Evolutionary conservation across 53 echinoderm and acorn worm genomes (phyloP), one percentile per base, ranked within the genome.

Genomic region (Astropecten irregularis): DNA sequence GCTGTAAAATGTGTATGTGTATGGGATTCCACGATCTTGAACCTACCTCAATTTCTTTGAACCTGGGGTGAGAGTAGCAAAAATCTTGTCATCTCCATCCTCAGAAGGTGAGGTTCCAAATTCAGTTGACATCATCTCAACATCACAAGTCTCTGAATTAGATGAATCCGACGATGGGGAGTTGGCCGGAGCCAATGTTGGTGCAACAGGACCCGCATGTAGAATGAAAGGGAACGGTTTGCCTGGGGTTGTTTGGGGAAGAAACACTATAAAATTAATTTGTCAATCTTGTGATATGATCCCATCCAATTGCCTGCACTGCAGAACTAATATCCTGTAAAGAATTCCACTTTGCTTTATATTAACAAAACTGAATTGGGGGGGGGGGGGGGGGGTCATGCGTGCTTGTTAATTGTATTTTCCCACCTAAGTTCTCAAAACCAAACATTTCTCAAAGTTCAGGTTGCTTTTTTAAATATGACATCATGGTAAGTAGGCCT

Each of bases 101-200:
- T 74, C 74, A 38, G 56, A 56, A 26, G 30, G 10, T 21, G 40
- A 32, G 35, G 23, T 74, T 11, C 40, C 74, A 2, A 26, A 55
- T 26, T 57, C 74, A 15, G 15, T 57, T 6, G 40, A 38, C 9
- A 74, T 57, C 42, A 74, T 57, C 28, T 74, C 74, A 74, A 57
- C 26, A 40, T 74, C 74, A 35, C 18, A 3, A 39, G 54, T 28
- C 26, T 74, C 74, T 37, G 74, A 74, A 34, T 27, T 40, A 4
- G 74, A 57, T n/a, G 57, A 22, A 74, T 74, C 74, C 34, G 74
- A 74, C 28, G 58, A 74, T 18, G 74, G 74, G 11, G 74, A 74
- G 74, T 74, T 74, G 56, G 56, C 57, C 38, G 74, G 74, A 22
- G 57, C 74, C 57, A 74, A 35, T 32, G 57, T 55, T 74, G 74